phyloP scores from a whole-genome alignment of 1,140 invertebrate species.

The Caenorhabditis inopinata region DNA sequence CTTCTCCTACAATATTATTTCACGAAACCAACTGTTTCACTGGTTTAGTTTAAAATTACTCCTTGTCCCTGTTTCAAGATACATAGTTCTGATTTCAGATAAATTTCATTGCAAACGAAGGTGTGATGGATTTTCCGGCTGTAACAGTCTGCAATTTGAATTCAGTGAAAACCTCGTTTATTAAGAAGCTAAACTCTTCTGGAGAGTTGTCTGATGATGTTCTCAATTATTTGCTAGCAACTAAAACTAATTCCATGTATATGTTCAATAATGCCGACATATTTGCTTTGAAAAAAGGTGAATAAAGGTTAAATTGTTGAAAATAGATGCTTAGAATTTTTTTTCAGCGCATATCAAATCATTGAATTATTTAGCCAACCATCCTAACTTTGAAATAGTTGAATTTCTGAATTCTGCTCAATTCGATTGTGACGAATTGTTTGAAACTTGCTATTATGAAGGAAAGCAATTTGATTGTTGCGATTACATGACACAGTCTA shows the following conservation, averaged over 20 bases:
- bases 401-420: neutral
- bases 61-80: no score
- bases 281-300: neutral
- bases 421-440: conserved; percentile 38
- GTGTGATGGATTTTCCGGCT: conserved; percentile 21
- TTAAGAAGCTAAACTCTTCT: conserved; percentile 13
- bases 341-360: neutral
- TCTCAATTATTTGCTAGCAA: conserved; percentile 12
- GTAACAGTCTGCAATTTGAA: conserved; percentile 41
- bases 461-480: conserved; percentile 40
- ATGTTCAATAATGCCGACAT: conserved; percentile 12
- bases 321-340: neutral
- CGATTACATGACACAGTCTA: conserved; percentile 16
- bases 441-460: conserved; percentile 34
- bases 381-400: neutral
- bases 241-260: conserved; percentile 32
- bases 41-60: neutral
- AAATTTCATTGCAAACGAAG: conserved; percentile 17
- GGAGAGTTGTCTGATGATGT: conserved; percentile 29
- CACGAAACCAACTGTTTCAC: conserved; percentile 7
- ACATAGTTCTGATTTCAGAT: no score
- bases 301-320: neutral
- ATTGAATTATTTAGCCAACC: neutral
- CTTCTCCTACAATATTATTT: neutral
- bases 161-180: conserved; percentile 8